phyloP scores from a whole-genome alignment of 2,113 vertebrate species.

The Vicugna pacos region DNA sequence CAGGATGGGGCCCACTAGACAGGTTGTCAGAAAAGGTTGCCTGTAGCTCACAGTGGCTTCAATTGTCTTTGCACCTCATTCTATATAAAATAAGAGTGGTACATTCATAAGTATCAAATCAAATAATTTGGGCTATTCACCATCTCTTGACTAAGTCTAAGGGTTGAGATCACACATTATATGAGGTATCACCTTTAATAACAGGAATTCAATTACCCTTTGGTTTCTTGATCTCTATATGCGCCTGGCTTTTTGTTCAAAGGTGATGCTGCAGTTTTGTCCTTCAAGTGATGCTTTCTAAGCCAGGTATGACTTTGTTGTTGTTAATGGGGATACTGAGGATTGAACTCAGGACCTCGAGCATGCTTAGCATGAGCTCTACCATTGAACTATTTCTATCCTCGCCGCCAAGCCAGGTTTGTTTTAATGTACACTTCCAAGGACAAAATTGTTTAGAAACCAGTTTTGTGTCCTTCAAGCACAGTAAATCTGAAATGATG shows the following conservation, averaged over 20 bases:
- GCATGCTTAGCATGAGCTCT: too few species aligned
- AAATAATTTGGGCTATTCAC: neutral
- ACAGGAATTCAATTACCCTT: conserved; percentile 38
- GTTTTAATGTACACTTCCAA: conserved; percentile 12
- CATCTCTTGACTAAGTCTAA: conserved; percentile 16
- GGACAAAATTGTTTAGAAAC: conserved; percentile 28
- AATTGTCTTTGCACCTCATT: neutral
- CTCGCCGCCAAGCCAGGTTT: neutral
- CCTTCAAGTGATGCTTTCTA: neutral
- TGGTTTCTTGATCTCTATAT: conserved; percentile 36
- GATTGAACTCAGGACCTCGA: too few species aligned
- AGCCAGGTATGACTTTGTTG: neutral
- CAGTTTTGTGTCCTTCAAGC: neutral
- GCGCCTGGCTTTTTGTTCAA: conserved; percentile 34
- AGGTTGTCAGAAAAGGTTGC: neutral
- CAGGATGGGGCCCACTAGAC: neutral
- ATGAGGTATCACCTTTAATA: conserved; percentile 13
- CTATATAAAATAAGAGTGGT: conserved; percentile 8
- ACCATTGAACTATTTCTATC: too few species aligned
- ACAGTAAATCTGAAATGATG: conserved; percentile 45
- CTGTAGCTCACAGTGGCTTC: neutral
- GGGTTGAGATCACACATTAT: neutral
- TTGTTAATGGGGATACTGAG: too few species aligned
- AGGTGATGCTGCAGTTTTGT: conserved; percentile 43
- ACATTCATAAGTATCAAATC: neutral